Percentiles rank a stretch among this genome's conserved stretches.
phyloP scores from a whole-genome alignment of 2,113 vertebrate genomes.

The Puffinus mauretanicus region DNA sequence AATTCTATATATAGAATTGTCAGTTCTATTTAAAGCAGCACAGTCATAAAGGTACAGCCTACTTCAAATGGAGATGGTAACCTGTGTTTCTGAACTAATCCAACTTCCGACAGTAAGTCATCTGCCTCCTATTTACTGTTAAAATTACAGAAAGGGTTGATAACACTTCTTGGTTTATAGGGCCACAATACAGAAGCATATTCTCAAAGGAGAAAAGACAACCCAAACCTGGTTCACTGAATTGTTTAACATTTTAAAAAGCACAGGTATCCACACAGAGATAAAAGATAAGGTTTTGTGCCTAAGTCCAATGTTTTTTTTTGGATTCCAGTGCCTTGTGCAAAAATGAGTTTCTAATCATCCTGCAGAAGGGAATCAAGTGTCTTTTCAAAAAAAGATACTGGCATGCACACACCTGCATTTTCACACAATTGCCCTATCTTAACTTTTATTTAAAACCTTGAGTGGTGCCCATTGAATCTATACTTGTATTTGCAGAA shows the following conservation, averaged over 20 bases:
- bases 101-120: background rate
- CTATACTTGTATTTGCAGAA: background rate
- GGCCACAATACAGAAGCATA: background rate
- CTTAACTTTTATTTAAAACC: background rate
- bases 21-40: conserved; percentile 2
- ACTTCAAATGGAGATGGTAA: background rate
- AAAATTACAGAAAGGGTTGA: background rate
- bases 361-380: background rate
- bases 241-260: background rate
- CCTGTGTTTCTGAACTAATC: too few species aligned
- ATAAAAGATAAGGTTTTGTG: background rate
- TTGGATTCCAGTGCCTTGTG: background rate
- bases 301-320: background rate
- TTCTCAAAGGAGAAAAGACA: background rate
- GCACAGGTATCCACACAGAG: background rate
- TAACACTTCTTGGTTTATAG: background rate
- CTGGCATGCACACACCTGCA: background rate
- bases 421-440: background rate
- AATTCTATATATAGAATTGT: background rate
- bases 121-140: background rate
- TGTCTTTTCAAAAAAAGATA: background rate
- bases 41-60: background rate
- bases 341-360: background rate
- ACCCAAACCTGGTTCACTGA: background rate
- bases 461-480: background rate